Evolutionary conservation across 2,888 invertebrate genomes (phyloP).

Genomic region (Cephus rjabovi): DNA sequence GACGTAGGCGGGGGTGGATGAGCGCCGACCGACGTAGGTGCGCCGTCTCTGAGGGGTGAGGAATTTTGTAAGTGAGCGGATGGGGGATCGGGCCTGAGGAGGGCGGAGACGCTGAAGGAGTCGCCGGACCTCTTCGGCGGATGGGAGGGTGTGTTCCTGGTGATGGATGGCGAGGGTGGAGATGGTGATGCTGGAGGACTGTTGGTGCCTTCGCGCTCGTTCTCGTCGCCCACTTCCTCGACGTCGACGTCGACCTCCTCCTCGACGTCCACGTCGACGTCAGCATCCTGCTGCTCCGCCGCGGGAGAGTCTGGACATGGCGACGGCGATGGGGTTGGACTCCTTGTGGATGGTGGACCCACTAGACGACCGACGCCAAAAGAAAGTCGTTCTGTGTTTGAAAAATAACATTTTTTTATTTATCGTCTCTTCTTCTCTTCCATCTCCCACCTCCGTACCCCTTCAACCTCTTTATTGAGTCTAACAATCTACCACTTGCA

Average conservation of each 20-base stretch:
- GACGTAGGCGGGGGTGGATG: conserved; percentile 69
- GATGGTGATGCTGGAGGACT: conserved; percentile 57
- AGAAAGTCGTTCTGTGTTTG: conserved; percentile 81
- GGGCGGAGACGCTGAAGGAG: conserved; percentile 85
- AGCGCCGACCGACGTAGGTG: conserved; percentile 63
- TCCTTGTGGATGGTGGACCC: conserved; percentile 61
- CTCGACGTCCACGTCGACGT: conserved; percentile 58
- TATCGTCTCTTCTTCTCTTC: background rate
- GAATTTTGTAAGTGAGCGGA: conserved; percentile 70
- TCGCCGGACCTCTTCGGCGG: conserved; percentile 77
- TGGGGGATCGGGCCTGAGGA: conserved; percentile 83
- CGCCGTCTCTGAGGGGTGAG: conserved; percentile 64
- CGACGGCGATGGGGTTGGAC: conserved; percentile 60
- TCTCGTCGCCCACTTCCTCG: conserved; percentile 61
- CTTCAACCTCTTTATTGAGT: background rate
- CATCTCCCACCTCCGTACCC: background rate
- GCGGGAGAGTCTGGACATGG: conserved; percentile 60
- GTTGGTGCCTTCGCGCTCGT: conserved; percentile 52
- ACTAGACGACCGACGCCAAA: conserved; percentile 87
- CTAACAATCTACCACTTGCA: background rate
- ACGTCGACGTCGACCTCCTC: conserved; percentile 64
- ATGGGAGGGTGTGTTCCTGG: conserved; percentile 46
- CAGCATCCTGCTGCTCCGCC: conserved; percentile 52
- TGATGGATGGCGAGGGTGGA: conserved; percentile 28
- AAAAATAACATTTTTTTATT: background rate